Evolutionary conservation across 2,113 vertebrate species (phyloP).

Genomic region (Channa argus): DNA sequence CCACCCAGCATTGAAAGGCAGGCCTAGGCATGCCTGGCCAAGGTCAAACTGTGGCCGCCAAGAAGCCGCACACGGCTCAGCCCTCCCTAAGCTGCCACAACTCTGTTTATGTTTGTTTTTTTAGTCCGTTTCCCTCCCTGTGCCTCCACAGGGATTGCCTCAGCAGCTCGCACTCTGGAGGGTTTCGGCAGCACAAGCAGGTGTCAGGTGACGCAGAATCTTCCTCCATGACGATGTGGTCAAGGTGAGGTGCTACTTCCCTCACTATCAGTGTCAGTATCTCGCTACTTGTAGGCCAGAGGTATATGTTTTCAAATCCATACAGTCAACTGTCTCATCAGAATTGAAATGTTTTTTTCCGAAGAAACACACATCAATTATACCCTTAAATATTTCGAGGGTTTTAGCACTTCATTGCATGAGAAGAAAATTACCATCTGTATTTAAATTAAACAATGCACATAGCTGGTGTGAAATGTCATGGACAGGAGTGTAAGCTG

Average conservation of each 20-base stretch:
- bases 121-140: slow-evolving; percentile 1
- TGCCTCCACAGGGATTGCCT: slow-evolving; percentile 12
- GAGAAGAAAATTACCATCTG: neutral
- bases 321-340: neutral
- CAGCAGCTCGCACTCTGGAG: slow-evolving; percentile 18
- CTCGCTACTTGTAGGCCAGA: neutral
- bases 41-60: slow-evolving; percentile 63
- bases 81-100: slow-evolving; percentile 42
- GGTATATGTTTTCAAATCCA: neutral
- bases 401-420: neutral
- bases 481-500: slow-evolving; percentile 45
- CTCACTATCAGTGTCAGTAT: neutral
- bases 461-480: slow-evolving; percentile 29
- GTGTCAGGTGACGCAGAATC: slow-evolving; percentile 47
- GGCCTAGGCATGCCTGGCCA: slow-evolving; percentile 69
- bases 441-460: slow-evolving; percentile 17
- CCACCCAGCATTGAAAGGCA: slow-evolving; percentile 69
- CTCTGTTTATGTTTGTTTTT: slow-evolving; percentile 73
- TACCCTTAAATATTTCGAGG: too few relatives aligned
- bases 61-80: slow-evolving; percentile 17
- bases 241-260: neutral
- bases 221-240: slow-evolving; percentile 11
- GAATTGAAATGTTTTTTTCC: too few relatives aligned
- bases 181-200: slow-evolving; percentile 15
- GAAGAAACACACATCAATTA: neutral